These are phyloP conservation scores for Musca domestica DNA, from an alignment of 1,140 invertebrate genomes.

Conservation along the genomic window DNA sequence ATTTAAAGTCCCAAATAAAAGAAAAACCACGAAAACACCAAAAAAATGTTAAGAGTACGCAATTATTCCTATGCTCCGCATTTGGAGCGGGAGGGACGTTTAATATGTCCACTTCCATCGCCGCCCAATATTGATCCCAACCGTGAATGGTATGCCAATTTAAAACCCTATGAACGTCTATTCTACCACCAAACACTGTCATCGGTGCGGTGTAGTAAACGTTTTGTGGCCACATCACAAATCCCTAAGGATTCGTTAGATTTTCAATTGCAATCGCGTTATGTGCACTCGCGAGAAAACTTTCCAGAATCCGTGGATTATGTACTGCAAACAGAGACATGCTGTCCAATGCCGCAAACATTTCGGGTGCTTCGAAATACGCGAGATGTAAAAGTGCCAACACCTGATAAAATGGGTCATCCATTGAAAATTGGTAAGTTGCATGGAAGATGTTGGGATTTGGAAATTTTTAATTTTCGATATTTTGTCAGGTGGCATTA, in stretches of 20 bases:
- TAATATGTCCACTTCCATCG: conserved; percentile 56
- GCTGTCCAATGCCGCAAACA: conserved; percentile 43
- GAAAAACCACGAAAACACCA: background rate
- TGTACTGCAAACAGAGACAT: conserved; percentile 61
- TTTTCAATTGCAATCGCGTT: conserved; percentile 59
- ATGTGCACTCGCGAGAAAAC: conserved; percentile 60
- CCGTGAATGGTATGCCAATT: conserved; percentile 45
- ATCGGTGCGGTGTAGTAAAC: conserved; percentile 57
- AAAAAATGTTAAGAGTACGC: conserved; percentile 33
- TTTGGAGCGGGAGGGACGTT: conserved; percentile 58
- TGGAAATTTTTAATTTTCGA: conserved; percentile 6
- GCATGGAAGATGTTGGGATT: background rate
- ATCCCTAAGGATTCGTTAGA: conserved; percentile 63
- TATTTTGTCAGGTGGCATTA: conserved; percentile 58
- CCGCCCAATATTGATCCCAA: conserved; percentile 49
- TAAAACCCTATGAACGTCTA: conserved; percentile 57
- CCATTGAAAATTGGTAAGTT: conserved; percentile 43
- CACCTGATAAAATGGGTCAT: conserved; percentile 40
- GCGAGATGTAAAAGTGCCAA: conserved; percentile 39
- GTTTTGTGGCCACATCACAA: conserved; percentile 54
- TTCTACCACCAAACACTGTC: conserved; percentile 64
- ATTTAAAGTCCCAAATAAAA: background rate
- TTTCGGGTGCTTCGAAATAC: conserved; percentile 63
- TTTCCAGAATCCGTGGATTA: conserved; percentile 63
- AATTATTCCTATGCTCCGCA: conserved; percentile 60